These are phyloP conservation scores for Platorchestia sp. DNA, from an alignment of 1,140 invertebrate species.

Conservation along the genomic window DNA sequence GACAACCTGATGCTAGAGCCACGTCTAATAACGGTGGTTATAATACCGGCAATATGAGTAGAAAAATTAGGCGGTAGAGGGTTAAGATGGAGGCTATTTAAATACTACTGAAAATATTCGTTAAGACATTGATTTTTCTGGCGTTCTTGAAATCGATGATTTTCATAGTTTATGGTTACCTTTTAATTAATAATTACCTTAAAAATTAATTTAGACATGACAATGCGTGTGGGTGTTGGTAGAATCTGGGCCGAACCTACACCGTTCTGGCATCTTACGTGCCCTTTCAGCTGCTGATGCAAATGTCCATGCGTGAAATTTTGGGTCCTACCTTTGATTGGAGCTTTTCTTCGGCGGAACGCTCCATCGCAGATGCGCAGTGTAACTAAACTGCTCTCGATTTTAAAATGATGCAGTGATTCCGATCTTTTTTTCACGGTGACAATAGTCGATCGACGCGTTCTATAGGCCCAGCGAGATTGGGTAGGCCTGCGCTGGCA, in stretches of 20 bases:
- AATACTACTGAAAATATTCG: too few species aligned
- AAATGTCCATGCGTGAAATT: neutral
- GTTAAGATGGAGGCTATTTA: too few species aligned
- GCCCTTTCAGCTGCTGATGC: neutral
- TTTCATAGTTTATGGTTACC: too few species aligned
- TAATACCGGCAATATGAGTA: too few species aligned
- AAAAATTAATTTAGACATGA: neutral
- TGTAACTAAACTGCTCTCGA: neutral
- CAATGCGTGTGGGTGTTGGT: neutral
- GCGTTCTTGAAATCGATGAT: too few species aligned
- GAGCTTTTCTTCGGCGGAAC: neutral
- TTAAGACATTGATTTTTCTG: too few species aligned
- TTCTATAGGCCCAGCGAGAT: neutral
- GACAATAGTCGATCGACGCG: neutral
- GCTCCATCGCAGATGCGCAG: conserved; percentile 13
- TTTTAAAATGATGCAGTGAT: conserved; percentile 25
- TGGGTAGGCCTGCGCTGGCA: neutral
- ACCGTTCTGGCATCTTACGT: neutral
- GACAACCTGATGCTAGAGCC: too few species aligned
- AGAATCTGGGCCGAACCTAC: neutral
- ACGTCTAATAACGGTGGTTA: too few species aligned
- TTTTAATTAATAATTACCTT: too few species aligned
- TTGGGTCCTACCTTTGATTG: neutral
- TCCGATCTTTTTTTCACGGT: neutral
- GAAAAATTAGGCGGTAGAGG: too few species aligned